These are phyloP conservation scores for Trachelus iudaicus DNA, from an alignment of 2,888 invertebrate genomes.

Conservation along the genomic window DNA sequence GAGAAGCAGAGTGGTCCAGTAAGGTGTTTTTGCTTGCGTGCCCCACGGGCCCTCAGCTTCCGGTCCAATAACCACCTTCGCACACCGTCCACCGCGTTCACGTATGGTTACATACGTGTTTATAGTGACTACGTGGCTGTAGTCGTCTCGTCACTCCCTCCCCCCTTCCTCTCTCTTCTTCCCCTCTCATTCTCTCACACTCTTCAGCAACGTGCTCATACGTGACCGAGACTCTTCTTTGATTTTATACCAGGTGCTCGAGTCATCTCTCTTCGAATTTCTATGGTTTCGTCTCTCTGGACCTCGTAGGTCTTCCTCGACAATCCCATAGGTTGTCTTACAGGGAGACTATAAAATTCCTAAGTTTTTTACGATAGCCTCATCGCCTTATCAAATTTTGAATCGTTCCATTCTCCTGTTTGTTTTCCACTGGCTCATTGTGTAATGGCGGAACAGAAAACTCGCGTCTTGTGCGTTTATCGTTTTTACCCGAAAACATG, in stretches of 20 bases:
- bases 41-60: constrained; percentile 30
- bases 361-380: neutral
- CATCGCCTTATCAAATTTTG: too few relatives aligned
- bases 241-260: neutral
- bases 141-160: neutral
- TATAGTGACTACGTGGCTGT: neutral
- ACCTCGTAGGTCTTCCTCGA: neutral
- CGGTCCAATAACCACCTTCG: constrained; percentile 35
- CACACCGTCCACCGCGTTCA: constrained; percentile 3
- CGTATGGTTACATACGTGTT: neutral
- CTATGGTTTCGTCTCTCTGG: neutral
- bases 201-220: neutral
- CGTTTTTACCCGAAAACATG: too few relatives aligned
- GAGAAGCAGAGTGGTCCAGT: constrained; percentile 28
- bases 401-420: too few relatives aligned
- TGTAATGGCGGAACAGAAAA: too few relatives aligned
- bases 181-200: neutral
- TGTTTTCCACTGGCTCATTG: too few relatives aligned
- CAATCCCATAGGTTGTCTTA: neutral
- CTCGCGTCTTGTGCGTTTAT: too few relatives aligned
- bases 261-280: neutral
- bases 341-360: neutral
- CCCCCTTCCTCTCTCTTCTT: neutral
- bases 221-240: neutral
- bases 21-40: constrained; percentile 32